Evolutionary conservation across 2,113 vertebrate species (phyloP).

Genomic region (Pheucticus melanocephalus): DNA sequence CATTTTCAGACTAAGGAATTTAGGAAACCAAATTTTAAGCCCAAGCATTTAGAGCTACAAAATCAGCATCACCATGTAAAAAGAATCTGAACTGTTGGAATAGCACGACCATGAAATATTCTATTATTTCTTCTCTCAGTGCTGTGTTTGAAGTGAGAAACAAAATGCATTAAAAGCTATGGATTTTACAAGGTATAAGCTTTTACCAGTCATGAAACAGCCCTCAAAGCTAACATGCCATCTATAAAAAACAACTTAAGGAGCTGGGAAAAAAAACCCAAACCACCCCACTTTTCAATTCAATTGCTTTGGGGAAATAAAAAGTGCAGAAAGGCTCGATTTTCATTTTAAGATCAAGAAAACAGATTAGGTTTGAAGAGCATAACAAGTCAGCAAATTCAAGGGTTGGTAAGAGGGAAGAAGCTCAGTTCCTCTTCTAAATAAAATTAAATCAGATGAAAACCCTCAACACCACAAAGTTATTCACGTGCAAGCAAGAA

Average conservation of each 20-base stretch:
- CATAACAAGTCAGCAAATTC: background rate
- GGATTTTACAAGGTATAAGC: conserved; percentile 12
- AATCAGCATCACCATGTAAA: background rate
- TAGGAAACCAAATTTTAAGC: background rate
- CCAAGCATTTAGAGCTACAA: background rate
- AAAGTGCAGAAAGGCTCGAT: background rate
- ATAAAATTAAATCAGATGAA: background rate
- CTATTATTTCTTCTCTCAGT: background rate
- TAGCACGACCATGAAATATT: background rate
- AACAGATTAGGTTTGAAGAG: background rate
- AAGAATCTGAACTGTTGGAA: background rate
- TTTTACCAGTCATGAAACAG: background rate
- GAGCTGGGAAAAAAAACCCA: background rate
- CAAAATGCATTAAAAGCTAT: background rate
- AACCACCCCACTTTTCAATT: background rate
- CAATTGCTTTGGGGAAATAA: conserved; percentile 1
- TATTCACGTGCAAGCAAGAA: background rate
- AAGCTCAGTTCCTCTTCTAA: background rate
- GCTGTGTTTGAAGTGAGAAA: background rate
- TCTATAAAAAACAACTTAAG: background rate
- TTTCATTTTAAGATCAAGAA: conserved; percentile 28
- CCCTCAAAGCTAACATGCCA: background rate
- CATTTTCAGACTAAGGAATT: background rate
- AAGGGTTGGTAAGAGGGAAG: background rate
- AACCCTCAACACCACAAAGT: background rate